Evolutionary conservation across 2,888 invertebrate species (phyloP).

Genomic region (Pandemis cinnamomeana): DNA sequence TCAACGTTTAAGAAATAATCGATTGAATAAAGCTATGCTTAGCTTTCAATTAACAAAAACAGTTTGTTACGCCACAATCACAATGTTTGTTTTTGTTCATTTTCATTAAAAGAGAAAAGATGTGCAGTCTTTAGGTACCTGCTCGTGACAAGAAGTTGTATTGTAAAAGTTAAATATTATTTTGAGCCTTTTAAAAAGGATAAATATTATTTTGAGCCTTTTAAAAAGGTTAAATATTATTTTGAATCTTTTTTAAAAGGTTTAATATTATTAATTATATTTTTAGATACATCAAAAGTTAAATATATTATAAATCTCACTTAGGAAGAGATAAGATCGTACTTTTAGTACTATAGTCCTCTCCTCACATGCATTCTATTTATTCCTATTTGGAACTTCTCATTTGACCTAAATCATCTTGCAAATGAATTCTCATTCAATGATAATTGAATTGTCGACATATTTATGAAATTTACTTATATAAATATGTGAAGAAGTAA

Average conservation of each 20-base stretch:
- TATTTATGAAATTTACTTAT: too few species aligned
- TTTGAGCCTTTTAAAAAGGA: not conserved
- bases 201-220: not conserved
- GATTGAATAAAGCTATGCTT: too few species aligned
- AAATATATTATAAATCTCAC: not conserved
- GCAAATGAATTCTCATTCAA: not conserved
- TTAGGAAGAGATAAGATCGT: not conserved
- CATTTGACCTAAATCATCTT: not conserved
- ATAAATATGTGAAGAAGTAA: too few species aligned
- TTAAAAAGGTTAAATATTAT: not conserved
- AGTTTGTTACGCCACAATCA: too few species aligned
- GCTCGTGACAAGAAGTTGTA: too few species aligned
- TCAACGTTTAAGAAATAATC: not conserved
- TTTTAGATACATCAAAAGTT: not conserved
- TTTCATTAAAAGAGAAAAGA: too few species aligned
- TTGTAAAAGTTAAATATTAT: too few species aligned
- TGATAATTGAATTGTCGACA: too few species aligned
- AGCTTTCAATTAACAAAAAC: too few species aligned
- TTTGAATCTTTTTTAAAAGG: not conserved
- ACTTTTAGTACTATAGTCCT: not conserved
- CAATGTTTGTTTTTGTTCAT: too few species aligned
- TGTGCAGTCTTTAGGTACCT: too few species aligned
- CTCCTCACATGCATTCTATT: not conserved
- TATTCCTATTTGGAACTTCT: not conserved
- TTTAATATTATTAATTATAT: not conserved